These are phyloP conservation scores for Drosophila peninsularis DNA, from an alignment of 2,888 invertebrate genomes.

Conservation along the genomic window DNA sequence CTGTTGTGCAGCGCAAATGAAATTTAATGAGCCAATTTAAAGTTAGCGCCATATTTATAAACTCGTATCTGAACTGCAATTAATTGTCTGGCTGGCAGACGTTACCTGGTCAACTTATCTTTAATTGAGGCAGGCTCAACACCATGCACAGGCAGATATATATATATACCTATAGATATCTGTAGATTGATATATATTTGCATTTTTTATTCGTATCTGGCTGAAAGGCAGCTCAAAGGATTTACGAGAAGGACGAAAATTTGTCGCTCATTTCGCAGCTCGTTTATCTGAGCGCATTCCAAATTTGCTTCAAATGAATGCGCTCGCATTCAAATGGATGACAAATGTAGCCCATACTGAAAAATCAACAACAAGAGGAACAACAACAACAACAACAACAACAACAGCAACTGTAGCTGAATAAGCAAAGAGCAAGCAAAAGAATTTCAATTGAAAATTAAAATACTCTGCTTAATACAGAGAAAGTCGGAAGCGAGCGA, in stretches of 20 bases:
- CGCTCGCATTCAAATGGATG: slow-evolving; percentile 48
- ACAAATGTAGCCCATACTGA: slow-evolving; percentile 40
- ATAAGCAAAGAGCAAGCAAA: neutral
- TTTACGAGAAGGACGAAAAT: slow-evolving; percentile 35
- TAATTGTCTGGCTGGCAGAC: slow-evolving; percentile 47
- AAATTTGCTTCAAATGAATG: slow-evolving; percentile 51
- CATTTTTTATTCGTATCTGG: slow-evolving; percentile 3
- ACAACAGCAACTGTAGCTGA: neutral
- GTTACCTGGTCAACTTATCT: slow-evolving; percentile 16
- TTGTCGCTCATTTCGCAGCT: slow-evolving; percentile 45
- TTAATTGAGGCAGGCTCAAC: slow-evolving; percentile 25
- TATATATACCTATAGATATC: neutral
- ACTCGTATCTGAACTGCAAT: slow-evolving; percentile 70
- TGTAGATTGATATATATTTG: neutral
- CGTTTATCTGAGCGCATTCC: slow-evolving; percentile 49
- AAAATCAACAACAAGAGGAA: slow-evolving; percentile 23
- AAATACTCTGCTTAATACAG: neutral
- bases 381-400: neutral
- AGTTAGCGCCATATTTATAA: slow-evolving; percentile 71
- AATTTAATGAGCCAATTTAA: slow-evolving; percentile 78
- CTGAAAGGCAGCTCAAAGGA: slow-evolving; percentile 40
- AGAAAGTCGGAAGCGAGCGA: neutral
- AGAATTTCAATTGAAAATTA: neutral
- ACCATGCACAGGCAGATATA: neutral
- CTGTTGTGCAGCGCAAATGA: slow-evolving; percentile 61